Conservation (phyloP, 2,888 invertebrate genomes). For the Heterodera filipjevi region DNA sequence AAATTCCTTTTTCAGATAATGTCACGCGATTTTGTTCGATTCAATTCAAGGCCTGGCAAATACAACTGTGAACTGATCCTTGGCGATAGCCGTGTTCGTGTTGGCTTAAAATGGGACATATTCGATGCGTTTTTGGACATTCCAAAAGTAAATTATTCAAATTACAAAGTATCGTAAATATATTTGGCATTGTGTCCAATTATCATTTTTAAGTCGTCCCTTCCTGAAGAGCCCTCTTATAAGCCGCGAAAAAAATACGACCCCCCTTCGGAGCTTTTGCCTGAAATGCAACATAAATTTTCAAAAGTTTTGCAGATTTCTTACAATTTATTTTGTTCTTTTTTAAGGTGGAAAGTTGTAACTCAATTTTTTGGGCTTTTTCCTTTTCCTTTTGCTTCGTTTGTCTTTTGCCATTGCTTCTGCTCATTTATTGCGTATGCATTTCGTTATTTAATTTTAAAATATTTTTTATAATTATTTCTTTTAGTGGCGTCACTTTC, state of each 20-base stretch:
- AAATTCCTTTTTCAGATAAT: not conserved
- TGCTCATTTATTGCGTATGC: not conserved
- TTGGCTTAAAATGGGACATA: conserved; percentile 6
- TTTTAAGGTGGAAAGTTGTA: not conserved
- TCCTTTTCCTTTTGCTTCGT: not conserved
- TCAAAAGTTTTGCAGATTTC: not conserved
- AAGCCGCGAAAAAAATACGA: not conserved
- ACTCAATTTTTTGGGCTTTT: not conserved
- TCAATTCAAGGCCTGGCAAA: not conserved
- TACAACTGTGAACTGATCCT: conserved; percentile 24
- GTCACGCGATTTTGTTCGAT: conserved; percentile 4
- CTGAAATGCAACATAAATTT: conserved; percentile 2
- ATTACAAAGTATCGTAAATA: too few species aligned
- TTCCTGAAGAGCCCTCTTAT: not conserved
- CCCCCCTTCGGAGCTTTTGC: not conserved
- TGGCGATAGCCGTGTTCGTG: conserved; percentile 15
- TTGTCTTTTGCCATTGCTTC: not conserved
- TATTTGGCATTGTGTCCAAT: too few species aligned
- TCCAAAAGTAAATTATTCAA: not conserved
- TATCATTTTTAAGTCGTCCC: not conserved
- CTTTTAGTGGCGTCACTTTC: not conserved
- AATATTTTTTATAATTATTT: not conserved
- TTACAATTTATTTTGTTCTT: not conserved
- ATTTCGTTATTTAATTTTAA: not conserved
- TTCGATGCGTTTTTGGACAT: conserved; percentile 25